These are phyloP conservation scores for Leucozona laternaria DNA, from an alignment of 2,888 invertebrate species.

Conservation along the genomic window DNA sequence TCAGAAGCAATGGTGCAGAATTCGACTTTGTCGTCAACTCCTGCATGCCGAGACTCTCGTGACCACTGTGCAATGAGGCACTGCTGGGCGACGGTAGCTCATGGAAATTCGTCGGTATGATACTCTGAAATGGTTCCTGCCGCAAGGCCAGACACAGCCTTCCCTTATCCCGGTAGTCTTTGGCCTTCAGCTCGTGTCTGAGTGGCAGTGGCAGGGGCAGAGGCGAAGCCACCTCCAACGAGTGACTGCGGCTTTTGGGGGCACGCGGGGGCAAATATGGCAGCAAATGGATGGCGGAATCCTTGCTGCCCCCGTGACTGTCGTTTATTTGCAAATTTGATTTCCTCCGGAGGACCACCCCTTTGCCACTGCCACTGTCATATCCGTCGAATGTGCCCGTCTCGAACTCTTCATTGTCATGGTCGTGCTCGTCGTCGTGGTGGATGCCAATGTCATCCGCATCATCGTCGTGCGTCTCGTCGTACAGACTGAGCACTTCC, in stretches of 20 bases:
- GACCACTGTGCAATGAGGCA: conserved; percentile 83
- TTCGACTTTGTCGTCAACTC: conserved; percentile 83
- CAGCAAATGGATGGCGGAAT: conserved; percentile 80
- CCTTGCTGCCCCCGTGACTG: conserved; percentile 76
- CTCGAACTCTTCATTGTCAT: conserved; percentile 81
- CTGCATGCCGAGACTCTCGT: conserved; percentile 82
- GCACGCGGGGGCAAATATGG: conserved; percentile 77
- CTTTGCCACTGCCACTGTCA: conserved; percentile 78
- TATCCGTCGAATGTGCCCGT: conserved; percentile 80
- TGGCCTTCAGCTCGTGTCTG: conserved; percentile 71
- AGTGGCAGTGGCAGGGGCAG: conserved; percentile 72
- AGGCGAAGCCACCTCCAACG: conserved; percentile 80
- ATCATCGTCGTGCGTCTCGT: conserved; percentile 80
- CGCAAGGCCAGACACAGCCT: conserved; percentile 81
- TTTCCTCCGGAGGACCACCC: conserved; percentile 82
- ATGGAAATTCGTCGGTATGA: conserved; percentile 81
- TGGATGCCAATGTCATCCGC: conserved; percentile 77
- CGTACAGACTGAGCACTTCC: conserved; percentile 83
- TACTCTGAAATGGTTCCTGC: conserved; percentile 83
- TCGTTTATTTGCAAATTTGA: conserved; percentile 74
- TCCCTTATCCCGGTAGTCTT: conserved; percentile 78
- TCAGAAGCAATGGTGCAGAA: conserved; percentile 83
- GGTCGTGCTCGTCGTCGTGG: conserved; percentile 78
- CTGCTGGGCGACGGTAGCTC: conserved; percentile 83
- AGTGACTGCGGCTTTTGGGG: conserved; percentile 81